Evolutionary conservation across 2,113 vertebrate species (phyloP).

Genomic region (Perca flavescens): DNA sequence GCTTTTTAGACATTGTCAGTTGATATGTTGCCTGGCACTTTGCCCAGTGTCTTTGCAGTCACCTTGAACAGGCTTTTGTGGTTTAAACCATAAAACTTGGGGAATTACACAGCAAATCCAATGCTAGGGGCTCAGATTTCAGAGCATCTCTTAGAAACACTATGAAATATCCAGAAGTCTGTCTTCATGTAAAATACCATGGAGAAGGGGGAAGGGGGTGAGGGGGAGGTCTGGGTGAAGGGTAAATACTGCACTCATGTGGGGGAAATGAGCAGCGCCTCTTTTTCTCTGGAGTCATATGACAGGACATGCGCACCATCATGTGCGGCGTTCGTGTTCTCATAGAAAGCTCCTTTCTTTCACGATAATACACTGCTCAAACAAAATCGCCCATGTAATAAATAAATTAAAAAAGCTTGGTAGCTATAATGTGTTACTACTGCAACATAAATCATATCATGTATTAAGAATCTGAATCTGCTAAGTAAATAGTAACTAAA

Average conservation of each 20-base stretch:
- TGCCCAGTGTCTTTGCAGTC: slow-evolving; percentile 75
- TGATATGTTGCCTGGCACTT: slow-evolving; percentile 66
- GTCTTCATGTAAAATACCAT: slow-evolving; percentile 60
- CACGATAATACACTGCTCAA: not conserved
- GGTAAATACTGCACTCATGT: slow-evolving; percentile 83
- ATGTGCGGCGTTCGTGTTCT: slow-evolving; percentile 51
- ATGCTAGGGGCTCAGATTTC: slow-evolving; percentile 70
- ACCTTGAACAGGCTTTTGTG: slow-evolving; percentile 76
- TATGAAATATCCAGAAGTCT: slow-evolving; percentile 62
- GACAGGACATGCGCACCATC: slow-evolving; percentile 64
- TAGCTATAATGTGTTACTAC: no score
- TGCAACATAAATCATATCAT: no score
- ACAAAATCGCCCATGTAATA: not conserved
- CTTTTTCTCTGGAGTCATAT: slow-evolving; percentile 61
- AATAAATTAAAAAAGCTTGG: no score
- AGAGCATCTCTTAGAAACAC: slow-evolving; percentile 63
- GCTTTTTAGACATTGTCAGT: slow-evolving; percentile 62
- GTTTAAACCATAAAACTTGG: slow-evolving; percentile 70
- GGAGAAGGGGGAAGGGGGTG: not conserved
- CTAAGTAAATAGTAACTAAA: no score
- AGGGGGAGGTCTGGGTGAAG: slow-evolving; percentile 67
- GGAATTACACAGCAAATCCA: slow-evolving; percentile 74
- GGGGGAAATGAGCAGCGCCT: slow-evolving; percentile 73
- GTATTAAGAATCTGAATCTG: no score
- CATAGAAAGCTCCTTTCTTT: not conserved